A percentile compares a stretch with the other conserved stretches of the same genome.
Conservation (phyloP, 2,797 vertebrate species). For the Cirrhinus mrigala region DNA sequence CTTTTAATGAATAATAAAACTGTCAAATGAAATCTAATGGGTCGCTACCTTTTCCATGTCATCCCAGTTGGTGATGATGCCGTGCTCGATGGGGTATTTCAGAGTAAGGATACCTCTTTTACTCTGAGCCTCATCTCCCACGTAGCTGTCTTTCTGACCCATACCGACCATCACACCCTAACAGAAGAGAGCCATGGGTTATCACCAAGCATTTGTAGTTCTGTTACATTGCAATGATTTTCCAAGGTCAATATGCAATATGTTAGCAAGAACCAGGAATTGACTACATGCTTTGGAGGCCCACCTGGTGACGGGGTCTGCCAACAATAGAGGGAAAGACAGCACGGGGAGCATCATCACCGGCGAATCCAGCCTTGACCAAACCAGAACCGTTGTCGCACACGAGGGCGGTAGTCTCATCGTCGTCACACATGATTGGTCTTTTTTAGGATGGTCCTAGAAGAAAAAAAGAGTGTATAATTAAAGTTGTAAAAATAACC, state of each 20-base stretch:
- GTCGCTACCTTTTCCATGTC: slow-evolving; percentile 95
- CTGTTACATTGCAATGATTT: not conserved
- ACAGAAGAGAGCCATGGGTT: not conserved
- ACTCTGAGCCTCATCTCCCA: slow-evolving; percentile 97
- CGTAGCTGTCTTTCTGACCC: slow-evolving; percentile 99
- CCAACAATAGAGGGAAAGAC: slow-evolving; percentile 98
- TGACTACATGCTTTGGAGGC: slow-evolving; percentile 9
- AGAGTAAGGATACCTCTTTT: slow-evolving; percentile 97
- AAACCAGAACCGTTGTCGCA: slow-evolving; percentile 96
- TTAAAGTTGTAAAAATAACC: too few species aligned
- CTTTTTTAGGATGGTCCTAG: slow-evolving; percentile 72
- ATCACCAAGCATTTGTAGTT: not conserved
- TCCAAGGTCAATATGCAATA: not conserved
- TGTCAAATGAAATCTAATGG: not conserved
- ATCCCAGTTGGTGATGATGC: slow-evolving; percentile 99
- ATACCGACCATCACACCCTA: slow-evolving; percentile 99
- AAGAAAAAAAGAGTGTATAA: not conserved
- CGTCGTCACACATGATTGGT: slow-evolving; percentile 93
- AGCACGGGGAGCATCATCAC: slow-evolving; percentile 94
- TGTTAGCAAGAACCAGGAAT: not conserved
- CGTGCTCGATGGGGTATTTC: slow-evolving; percentile 98
- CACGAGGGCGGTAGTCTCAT: slow-evolving; percentile 93
- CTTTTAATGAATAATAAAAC: not conserved
- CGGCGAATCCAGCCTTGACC: slow-evolving; percentile 98
- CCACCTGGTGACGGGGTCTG: slow-evolving; percentile 94